A percentile compares a stretch with the other conserved stretches of the same genome.
phyloP scores from a whole-genome alignment of 92 coral and sea anemone species.

The Epizoanthus illoricatus region DNA sequence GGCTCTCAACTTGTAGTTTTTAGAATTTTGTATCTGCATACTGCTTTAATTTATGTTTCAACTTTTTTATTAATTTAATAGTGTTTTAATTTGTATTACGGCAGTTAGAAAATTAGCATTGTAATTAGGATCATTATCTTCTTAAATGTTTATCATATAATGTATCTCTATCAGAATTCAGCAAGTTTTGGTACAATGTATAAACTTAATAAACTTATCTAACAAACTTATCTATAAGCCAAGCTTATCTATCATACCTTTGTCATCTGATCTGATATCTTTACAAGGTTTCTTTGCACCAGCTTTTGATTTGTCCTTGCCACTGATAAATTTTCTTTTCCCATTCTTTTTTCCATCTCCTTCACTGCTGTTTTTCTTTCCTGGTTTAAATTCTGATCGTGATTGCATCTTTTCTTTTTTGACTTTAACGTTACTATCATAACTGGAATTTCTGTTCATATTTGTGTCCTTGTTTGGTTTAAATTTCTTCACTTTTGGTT shows the following conservation, averaged over 20 bases:
- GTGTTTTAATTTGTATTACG: no score
- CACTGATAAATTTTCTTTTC: constrained; percentile 18
- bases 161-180: no score
- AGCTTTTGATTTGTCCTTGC: not conserved
- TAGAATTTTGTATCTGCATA: no score
- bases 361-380: not conserved
- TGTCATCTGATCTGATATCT: constrained; percentile 16
- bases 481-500: constrained; percentile 43
- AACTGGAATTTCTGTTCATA: not conserved
- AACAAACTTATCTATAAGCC: not conserved
- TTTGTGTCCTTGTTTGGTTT: constrained; percentile 9
- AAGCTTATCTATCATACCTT: not conserved
- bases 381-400: constrained; percentile 4
- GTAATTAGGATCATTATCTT: no score
- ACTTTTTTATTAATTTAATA: no score
- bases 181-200: no score
- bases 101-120: no score
- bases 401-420: not conserved
- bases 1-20: no score
- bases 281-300: constrained; percentile 4
- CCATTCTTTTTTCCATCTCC: not conserved
- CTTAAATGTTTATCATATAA: no score
- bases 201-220: not conserved
- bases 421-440: not conserved
- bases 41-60: no score